Evolutionary conservation across 2,113 vertebrate genomes (phyloP), one percentile per base, ranked within the genome.

Genomic region (Clarias gariepinus): DNA sequence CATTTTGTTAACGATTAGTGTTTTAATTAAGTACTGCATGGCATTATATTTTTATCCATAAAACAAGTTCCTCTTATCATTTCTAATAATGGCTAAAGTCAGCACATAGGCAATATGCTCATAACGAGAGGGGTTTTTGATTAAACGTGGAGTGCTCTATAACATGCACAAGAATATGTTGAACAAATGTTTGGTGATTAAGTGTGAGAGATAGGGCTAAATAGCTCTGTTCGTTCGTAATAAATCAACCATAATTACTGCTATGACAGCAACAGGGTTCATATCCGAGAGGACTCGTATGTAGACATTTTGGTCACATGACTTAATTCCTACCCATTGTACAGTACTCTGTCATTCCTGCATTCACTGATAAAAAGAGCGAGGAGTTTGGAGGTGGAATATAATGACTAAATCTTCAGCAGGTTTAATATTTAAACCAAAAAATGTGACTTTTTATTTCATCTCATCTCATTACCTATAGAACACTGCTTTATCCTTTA

Each of bases 191-290:
- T 87, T 86, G 78, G 64, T 89, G 85, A 90, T 86, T 87, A 89
- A 86, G 76, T 68, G 78, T 9, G 55, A 85, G 83, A 82, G 87
- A 83, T 68, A 77, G 63, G 79, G 61, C 85, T 80, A 84, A 89
- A 84, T 63, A 84, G 86, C 78, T 53, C 66, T 47, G 73, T 77
- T 88, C 53, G 28, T 63, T 61, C 78, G 57, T 41, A 86, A 87
- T 90, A 86, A 90, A 89, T 91, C 87, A 85, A 66, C 52, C n/a
- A 12, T 85, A 87, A 86, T 83, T 87, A 78, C 81, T 64, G 83
- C 68, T 25, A 47, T 83, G 85, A 88, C 73, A 79, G 66, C 25
- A 61, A 47, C 53, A 58, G 61, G 87, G 47, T 58, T 97, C 95
- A 47, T 86, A 74, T 33, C 30, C 7, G 53, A 81, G 55, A 86